phyloP scores from a whole-genome alignment of 2,113 vertebrate genomes.

The Pampusana beccarii region DNA sequence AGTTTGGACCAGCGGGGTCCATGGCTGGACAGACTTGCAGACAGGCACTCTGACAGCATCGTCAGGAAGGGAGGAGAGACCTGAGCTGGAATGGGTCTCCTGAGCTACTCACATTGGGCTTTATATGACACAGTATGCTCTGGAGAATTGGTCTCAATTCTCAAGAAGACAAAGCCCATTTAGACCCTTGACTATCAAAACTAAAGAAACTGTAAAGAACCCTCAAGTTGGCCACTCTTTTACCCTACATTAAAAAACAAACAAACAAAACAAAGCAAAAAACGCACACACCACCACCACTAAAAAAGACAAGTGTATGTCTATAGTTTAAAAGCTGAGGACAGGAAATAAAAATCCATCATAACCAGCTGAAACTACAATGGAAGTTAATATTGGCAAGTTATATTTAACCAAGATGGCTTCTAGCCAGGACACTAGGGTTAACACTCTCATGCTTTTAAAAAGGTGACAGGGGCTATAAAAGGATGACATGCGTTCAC shows the following conservation, averaged over 20 bases:
- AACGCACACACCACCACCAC: no score
- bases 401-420: neutral
- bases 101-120: neutral
- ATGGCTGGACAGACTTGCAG: neutral
- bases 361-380: slow-evolving; percentile 16
- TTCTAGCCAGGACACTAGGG: neutral
- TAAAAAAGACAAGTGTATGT: neutral
- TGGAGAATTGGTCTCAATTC: neutral
- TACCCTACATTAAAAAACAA: neutral
- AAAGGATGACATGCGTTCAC: neutral
- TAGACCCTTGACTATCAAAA: neutral
- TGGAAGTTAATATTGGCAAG: neutral
- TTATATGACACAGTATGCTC: neutral
- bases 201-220: neutral
- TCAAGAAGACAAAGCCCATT: neutral
- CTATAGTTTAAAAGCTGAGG: neutral
- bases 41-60: no score
- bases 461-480: neutral
- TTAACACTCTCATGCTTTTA: neutral
- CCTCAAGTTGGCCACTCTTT: neutral
- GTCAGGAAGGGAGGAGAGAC: neutral
- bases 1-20: neutral
- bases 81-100: neutral
- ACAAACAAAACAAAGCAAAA: no score
- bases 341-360: neutral